Base-by-base conservation (phyloP, 2,113 vertebrate species). In the Ammodytes dubius region DNA sequence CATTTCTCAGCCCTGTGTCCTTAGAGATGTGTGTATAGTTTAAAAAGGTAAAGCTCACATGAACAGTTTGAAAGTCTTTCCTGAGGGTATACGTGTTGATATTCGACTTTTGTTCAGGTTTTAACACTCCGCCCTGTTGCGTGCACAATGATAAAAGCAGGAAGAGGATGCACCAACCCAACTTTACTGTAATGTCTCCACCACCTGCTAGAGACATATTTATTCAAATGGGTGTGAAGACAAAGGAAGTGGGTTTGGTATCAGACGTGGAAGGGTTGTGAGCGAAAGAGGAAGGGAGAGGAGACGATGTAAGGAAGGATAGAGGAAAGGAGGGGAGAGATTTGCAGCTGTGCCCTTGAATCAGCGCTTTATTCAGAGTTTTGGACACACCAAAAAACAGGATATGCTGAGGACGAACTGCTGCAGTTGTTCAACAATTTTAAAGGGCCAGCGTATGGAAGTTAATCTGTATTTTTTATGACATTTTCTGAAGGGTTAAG, bases 341-440 rank as follows among this genome's bases (percentile, higher is more conserved):
- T 85, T 80, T 88, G 89, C 92, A 94, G 92, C 91, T 93, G 93
- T 87, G 86, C 1, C 53, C 74, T 86, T 93, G 82, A 93, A 94
- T 93, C 54, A 53, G 54, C 46, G 88, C 91, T 93, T 93, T 92
- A 92, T 94, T 89, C 87, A 27, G 82, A 68, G 66, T 83, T 78
- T 78, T 73, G 87, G 85, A 87, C 83, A 63, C 63, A 59, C 46
- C 68, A 72, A 89, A 27, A 87, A 93, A 92, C 87, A 92, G 89
- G 91, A 93, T 86, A 83, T 85, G 83, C 56, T 74, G 58, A 75
- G 83, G 81, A 73, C 77, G 71, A 82, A 57, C 79, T 77, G 82
- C 70, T 70, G 63, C 72, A 66, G 39, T 70, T 61, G 39, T 70
- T 61, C 8, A 64, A 69, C 61, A 76, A 50, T 75, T 27, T 84